A percentile compares a stretch with the other conserved stretches of the same genome.
These are phyloP conservation scores for Schlechtendalia chinensis DNA, from an alignment of 1,140 invertebrate genomes.

Conservation along the genomic window DNA sequence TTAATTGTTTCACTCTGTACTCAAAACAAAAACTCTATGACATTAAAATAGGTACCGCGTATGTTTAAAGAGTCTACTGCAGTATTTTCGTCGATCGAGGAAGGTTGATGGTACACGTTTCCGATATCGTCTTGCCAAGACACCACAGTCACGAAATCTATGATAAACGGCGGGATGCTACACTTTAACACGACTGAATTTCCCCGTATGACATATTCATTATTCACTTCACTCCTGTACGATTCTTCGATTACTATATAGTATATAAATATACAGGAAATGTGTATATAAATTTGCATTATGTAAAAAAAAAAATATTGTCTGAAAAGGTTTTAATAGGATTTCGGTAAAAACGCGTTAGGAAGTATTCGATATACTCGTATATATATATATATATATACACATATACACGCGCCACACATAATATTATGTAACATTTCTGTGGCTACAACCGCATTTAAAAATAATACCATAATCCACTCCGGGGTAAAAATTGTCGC, in stretches of 20 bases:
- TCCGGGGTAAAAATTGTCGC: conserved; percentile 60
- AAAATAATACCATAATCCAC: conserved; percentile 48
- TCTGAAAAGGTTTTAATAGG: background rate
- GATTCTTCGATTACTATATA: conserved; percentile 77
- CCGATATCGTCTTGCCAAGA: conserved; percentile 69
- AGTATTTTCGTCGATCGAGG: background rate
- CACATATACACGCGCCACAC: background rate
- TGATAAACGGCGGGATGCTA: conserved; percentile 87
- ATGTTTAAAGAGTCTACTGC: background rate
- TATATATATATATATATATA: too few species aligned
- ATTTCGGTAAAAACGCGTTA: background rate
- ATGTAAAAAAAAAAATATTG: too few species aligned
- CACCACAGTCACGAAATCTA: conserved; percentile 83
- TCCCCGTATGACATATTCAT: conserved; percentile 89
- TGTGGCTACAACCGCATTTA: too few species aligned
- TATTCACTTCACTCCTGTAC: conserved; percentile 87
- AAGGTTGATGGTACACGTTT: conserved; percentile 17
- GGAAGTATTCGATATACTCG: too few species aligned
- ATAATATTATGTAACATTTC: background rate
- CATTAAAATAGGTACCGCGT: background rate
- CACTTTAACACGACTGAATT: conserved; percentile 92
- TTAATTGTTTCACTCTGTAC: background rate
- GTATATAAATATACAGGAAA: too few species aligned
- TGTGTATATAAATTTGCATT: too few species aligned
- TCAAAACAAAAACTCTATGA: background rate